A percentile compares a stretch with the other conserved stretches of the same genome.
Conservation (phyloP, 2,113 vertebrate species). For the Hemiscyllium ocellatum region DNA sequence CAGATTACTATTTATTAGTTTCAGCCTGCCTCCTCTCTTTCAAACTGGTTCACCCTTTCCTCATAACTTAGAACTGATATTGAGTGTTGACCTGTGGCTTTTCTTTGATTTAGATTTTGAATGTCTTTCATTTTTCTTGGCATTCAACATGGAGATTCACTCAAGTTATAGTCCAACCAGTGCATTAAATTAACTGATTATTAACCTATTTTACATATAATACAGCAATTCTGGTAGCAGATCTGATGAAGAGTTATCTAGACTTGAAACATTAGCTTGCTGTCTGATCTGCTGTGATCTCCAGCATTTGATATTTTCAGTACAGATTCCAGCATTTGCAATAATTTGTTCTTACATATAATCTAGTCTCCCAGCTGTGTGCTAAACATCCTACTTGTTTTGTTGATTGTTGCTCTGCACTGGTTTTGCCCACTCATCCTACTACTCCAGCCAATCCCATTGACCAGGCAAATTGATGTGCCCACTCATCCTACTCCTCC, state of each 20-base stretch:
- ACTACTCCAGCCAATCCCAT: no score
- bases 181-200: neutral
- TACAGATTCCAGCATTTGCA: no score
- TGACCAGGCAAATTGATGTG: neutral
- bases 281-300: no score
- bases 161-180: neutral
- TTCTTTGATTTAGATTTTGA: neutral
- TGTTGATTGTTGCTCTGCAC: neutral
- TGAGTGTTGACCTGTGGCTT: neutral
- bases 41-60: neutral
- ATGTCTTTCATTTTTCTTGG: neutral
- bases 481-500: neutral
- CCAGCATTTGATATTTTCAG: no score
- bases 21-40: neutral
- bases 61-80: neutral
- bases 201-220: no score
- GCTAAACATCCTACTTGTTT: neutral
- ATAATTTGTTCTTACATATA: neutral
- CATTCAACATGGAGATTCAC: neutral
- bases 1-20: neutral
- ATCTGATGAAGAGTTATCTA: no score
- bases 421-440: neutral
- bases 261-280: no score
- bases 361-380: neutral
- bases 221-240: no score